Conservation (phyloP, 2,888 invertebrate species). For the Luffia ferchaultella region DNA sequence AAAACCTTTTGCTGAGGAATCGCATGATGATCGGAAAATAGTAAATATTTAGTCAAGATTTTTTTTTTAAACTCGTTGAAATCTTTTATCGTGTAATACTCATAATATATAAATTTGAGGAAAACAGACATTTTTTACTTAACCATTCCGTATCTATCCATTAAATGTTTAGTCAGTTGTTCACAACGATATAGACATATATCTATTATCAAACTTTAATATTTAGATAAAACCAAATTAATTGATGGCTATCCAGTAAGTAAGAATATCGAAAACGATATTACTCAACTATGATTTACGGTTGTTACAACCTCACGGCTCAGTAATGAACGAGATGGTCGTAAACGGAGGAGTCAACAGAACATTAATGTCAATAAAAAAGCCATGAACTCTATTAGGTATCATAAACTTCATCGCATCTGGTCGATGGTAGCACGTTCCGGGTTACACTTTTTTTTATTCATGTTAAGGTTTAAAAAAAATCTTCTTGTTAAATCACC, state of each 20-base stretch:
- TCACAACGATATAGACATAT: background rate
- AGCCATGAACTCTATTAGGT: slow-evolving; percentile 62
- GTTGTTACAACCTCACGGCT: slow-evolving; percentile 56
- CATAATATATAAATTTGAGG: background rate
- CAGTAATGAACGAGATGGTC: slow-evolving; percentile 61
- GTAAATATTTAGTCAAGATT: too few relatives aligned
- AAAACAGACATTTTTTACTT: background rate
- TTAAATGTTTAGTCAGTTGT: background rate
- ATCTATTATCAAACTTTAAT: background rate
- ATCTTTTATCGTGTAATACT: background rate
- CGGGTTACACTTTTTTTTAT: background rate
- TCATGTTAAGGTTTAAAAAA: too few relatives aligned
- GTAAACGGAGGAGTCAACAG: slow-evolving; percentile 58
- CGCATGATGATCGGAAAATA: too few relatives aligned
- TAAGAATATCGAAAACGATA: background rate
- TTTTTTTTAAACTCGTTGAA: background rate
- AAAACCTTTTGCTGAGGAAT: too few relatives aligned
- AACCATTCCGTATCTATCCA: background rate
- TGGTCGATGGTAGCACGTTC: slow-evolving; percentile 32
- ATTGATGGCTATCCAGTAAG: background rate
- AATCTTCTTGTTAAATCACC: too few relatives aligned
- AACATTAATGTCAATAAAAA: slow-evolving; percentile 66
- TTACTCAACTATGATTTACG: slow-evolving; percentile 39
- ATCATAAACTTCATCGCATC: slow-evolving; percentile 61
- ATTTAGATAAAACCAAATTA: background rate